A percentile compares a stretch with the other conserved stretches of the same genome.
These are phyloP conservation scores for Myripristis jacobus DNA, from an alignment of 2,797 vertebrate genomes.

Conservation along the genomic window DNA sequence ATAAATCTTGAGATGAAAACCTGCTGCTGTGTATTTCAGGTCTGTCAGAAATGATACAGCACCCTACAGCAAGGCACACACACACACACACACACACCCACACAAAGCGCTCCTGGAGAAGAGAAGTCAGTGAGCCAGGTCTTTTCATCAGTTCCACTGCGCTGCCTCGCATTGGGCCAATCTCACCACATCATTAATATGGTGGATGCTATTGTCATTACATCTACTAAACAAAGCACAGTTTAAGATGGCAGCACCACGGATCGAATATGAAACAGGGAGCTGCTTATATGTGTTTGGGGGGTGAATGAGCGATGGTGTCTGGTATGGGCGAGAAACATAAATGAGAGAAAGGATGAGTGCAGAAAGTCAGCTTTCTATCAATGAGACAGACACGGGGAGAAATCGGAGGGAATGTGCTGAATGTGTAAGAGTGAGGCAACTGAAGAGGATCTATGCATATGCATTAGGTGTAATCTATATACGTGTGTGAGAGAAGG, in stretches of 20 bases:
- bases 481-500: constrained; percentile 21
- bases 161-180: constrained; percentile 68
- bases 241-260: constrained; percentile 44
- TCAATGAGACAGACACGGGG: constrained; percentile 1
- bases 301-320: constrained; percentile 30
- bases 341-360: constrained; percentile 27
- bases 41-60: constrained; percentile 73
- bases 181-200: constrained; percentile 75
- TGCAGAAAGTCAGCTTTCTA: constrained; percentile 20
- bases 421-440: constrained; percentile 26
- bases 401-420: constrained; percentile 12
- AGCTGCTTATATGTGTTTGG: constrained; percentile 44
- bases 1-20: constrained; percentile 60
- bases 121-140: constrained; percentile 71
- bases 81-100: constrained; percentile 13
- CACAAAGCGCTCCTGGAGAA: constrained; percentile 43
- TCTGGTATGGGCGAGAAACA: constrained; percentile 34
- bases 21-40: constrained; percentile 62
- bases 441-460: constrained; percentile 37
- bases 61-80: constrained; percentile 50
- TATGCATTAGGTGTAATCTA: constrained; percentile 45
- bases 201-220: constrained; percentile 70
- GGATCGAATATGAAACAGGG: constrained; percentile 53
- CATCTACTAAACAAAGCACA: constrained; percentile 70
- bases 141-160: constrained; percentile 81